phyloP scores from a whole-genome alignment of 2,797 vertebrate species.

The Peromyscus melanophrys region DNA sequence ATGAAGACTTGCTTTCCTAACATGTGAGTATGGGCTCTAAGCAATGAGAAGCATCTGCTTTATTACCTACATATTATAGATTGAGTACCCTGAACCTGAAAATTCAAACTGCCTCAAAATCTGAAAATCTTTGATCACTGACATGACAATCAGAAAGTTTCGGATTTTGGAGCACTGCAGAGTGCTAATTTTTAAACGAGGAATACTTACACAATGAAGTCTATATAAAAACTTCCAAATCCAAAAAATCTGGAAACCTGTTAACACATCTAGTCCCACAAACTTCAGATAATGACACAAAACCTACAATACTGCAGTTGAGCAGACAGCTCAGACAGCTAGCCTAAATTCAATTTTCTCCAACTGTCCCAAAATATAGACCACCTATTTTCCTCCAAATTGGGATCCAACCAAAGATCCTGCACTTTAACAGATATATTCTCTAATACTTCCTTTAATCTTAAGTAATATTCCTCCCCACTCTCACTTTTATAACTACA shows the following conservation, averaged over 20 bases:
- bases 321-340: not conserved
- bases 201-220: not conserved
- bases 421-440: not conserved
- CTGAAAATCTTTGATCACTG: not conserved
- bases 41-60: not conserved
- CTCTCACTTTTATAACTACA: not conserved
- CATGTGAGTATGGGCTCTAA: not conserved
- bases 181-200: not conserved
- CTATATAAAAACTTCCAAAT: not conserved
- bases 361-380: not conserved
- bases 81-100: not conserved
- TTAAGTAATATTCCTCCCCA: not conserved
- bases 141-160: not conserved
- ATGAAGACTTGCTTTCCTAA: not conserved
- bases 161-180: not conserved
- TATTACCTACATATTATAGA: not conserved
- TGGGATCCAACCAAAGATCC: not conserved
- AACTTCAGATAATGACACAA: not conserved
- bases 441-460: not conserved
- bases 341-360: constrained; percentile 1
- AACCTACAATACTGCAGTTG: not conserved
- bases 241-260: not conserved
- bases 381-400: not conserved
- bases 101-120: not conserved
- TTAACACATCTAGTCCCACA: not conserved